These are phyloP conservation scores for Nymphalis c-album DNA, from an alignment of 2,888 invertebrate genomes.

Conservation along the genomic window DNA sequence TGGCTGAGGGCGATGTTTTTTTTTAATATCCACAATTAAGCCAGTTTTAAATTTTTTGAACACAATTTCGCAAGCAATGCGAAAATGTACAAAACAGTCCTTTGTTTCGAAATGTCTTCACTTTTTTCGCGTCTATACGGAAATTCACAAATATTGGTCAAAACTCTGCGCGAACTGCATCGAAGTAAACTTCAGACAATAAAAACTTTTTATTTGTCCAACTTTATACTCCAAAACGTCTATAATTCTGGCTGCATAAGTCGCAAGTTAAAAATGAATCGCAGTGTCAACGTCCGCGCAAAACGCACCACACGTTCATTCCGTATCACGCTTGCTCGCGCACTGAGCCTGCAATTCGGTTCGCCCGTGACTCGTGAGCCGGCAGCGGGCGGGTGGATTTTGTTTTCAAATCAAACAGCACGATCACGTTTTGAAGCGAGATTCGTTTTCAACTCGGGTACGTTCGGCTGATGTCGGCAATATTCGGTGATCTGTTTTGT, in stretches of 20 bases:
- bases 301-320: conserved; percentile 82
- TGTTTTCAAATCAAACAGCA: conserved; percentile 76
- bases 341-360: conserved; percentile 68
- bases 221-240: conserved; percentile 76
- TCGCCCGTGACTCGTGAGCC: conserved; percentile 50
- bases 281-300: conserved; percentile 80
- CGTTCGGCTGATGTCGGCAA: conserved; percentile 56
- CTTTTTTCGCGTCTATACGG: conserved; percentile 79
- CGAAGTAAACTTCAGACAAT: conserved; percentile 63
- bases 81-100: conserved; percentile 82
- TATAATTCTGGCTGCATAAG: conserved; percentile 73
- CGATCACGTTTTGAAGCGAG: conserved; percentile 75
- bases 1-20: conserved; percentile 66
- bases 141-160: conserved; percentile 75
- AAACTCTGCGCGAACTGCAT: conserved; percentile 77
- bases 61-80: conserved; percentile 79
- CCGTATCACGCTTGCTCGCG: conserved; percentile 82
- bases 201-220: conserved; percentile 68
- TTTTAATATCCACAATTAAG: conserved; percentile 60
- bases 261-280: conserved; percentile 74
- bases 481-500: conserved; percentile 62
- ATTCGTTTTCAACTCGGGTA: conserved; percentile 67
- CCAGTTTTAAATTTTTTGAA: conserved; percentile 71
- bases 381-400: conserved; percentile 62
- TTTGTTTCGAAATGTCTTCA: conserved; percentile 77